Evolutionary conservation across 2,888 invertebrate genomes (phyloP).

Genomic region (Euzophera pinguis): DNA sequence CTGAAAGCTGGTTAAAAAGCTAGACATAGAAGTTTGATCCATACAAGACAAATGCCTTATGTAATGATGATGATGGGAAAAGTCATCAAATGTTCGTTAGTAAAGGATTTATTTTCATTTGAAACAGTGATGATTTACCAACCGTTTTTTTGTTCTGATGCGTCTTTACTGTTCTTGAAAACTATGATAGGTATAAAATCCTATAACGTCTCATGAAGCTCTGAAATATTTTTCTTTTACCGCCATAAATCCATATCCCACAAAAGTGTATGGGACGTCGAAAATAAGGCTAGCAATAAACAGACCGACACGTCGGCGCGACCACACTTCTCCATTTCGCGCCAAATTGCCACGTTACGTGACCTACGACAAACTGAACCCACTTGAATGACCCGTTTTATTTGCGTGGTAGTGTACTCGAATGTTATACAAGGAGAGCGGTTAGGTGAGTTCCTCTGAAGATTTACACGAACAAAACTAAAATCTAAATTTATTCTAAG

Average conservation of each 20-base stretch:
- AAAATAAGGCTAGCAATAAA: conserved; percentile 17
- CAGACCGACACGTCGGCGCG: conserved; percentile 15
- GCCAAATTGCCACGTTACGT: conserved; percentile 17
- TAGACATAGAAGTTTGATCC: too few species aligned
- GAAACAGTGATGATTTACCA: too few species aligned
- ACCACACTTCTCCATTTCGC: conserved; percentile 18
- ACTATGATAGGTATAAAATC: too few species aligned
- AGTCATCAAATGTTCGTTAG: too few species aligned
- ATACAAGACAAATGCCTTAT: too few species aligned
- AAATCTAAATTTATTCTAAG: too few species aligned
- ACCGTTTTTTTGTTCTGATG: too few species aligned
- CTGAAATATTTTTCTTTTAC: not conserved
- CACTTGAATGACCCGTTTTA: conserved; percentile 11
- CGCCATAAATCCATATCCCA: not conserved
- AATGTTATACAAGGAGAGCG: not conserved
- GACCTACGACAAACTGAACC: conserved; percentile 19
- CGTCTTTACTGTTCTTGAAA: too few species aligned
- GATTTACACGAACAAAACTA: not conserved
- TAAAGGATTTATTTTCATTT: too few species aligned
- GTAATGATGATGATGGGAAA: too few species aligned
- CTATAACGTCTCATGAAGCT: not conserved
- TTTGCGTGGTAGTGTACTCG: not conserved
- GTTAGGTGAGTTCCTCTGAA: not conserved
- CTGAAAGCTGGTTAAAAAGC: too few species aligned
- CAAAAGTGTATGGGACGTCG: not conserved